Conservation (phyloP, 2,113 vertebrate species). For the Rafetus swinhoei region DNA sequence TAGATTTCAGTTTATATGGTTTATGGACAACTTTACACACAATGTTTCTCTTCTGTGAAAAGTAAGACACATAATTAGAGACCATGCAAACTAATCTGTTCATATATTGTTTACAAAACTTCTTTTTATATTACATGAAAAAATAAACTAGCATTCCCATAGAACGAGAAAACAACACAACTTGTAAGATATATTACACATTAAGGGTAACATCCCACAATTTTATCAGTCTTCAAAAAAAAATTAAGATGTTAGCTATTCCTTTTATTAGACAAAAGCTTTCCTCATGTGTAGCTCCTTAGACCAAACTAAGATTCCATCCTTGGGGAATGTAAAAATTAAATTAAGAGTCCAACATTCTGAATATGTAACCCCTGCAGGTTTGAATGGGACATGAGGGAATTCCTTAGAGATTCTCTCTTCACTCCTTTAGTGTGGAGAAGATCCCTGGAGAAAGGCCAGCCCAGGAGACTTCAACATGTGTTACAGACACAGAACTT, state of each 20-base stretch:
- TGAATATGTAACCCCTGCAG: neutral
- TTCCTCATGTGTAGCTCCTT: neutral
- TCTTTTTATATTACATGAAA: neutral
- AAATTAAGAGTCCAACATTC: neutral
- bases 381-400: neutral
- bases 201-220: neutral
- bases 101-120: neutral
- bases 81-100: neutral
- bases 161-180: neutral
- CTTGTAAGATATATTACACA: accelerated
- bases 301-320: slow-evolving; percentile 17
- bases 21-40: neutral
- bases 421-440: neutral
- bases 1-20: neutral
- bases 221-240: neutral
- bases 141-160: neutral
- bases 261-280: neutral
- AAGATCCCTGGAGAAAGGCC: neutral
- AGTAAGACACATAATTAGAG: neutral
- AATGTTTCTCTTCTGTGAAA: neutral
- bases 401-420: neutral
- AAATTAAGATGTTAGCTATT: neutral
- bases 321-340: neutral
- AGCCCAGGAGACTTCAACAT: neutral
- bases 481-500: neutral